Percentiles rank a stretch among this genome's conserved stretches.
These are phyloP conservation scores for Philereme transversata DNA, from an alignment of 2,888 invertebrate genomes.

Conservation along the genomic window DNA sequence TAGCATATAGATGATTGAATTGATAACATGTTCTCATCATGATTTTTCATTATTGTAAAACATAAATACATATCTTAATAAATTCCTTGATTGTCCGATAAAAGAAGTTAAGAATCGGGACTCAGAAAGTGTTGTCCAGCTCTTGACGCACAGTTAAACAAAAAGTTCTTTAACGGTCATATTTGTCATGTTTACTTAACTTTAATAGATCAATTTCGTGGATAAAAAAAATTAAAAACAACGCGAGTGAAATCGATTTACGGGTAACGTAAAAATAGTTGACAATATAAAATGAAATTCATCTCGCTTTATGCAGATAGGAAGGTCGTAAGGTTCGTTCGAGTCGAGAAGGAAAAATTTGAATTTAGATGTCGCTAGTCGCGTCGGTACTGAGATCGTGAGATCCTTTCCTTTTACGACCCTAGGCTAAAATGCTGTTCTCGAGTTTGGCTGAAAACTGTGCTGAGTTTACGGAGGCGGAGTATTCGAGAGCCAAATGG, in stretches of 20 bases:
- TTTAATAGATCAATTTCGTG: no score
- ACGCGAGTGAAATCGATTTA: constrained; percentile 45
- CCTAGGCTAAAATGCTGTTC: constrained; percentile 74
- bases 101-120: no score
- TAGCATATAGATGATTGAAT: background rate
- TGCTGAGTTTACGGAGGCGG: constrained; percentile 73
- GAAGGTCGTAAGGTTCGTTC: constrained; percentile 60
- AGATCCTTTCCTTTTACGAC: constrained; percentile 75
- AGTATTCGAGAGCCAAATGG: constrained; percentile 74
- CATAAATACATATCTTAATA: no score
- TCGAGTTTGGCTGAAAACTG: constrained; percentile 71
- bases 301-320: constrained; percentile 70
- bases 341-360: constrained; percentile 71
- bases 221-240: background rate
- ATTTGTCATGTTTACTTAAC: no score
- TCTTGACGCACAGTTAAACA: no score
- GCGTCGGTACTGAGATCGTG: constrained; percentile 60
- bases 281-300: constrained; percentile 70
- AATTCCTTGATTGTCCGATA: no score
- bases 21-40: no score
- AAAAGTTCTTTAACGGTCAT: no score
- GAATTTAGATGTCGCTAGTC: constrained; percentile 77
- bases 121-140: no score
- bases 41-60: no score
- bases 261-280: constrained; percentile 55